A percentile compares a stretch with the other conserved stretches of the same genome.
Conservation (phyloP, 2,888 invertebrate species). For the Belgica antarctica region DNA sequence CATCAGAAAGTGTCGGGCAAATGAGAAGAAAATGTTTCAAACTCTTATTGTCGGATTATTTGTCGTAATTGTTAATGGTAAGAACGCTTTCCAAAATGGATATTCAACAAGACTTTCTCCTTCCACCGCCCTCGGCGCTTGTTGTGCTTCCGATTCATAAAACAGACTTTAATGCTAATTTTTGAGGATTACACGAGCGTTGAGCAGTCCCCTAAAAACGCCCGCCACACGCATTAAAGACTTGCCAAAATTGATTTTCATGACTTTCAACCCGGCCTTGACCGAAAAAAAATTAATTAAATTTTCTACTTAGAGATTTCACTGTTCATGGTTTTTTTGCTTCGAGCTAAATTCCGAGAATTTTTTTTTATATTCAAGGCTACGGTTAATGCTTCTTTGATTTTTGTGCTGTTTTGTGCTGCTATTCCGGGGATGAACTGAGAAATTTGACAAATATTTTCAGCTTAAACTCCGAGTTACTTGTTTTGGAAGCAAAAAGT, state of each 20-base stretch:
- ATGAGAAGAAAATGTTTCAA: slow-evolving; percentile 37
- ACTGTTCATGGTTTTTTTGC: not conserved
- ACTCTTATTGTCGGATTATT: slow-evolving; percentile 21
- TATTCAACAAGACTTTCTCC: slow-evolving; percentile 6
- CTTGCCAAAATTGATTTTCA: slow-evolving; percentile 1
- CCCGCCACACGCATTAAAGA: too few relatives aligned
- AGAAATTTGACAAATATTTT: too few relatives aligned
- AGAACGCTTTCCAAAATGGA: not conserved
- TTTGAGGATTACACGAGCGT: slow-evolving; percentile 1
- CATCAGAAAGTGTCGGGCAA: slow-evolving; percentile 19
- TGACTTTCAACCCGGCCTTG: not conserved
- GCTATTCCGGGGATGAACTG: too few relatives aligned
- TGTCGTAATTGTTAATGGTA: slow-evolving; percentile 39
- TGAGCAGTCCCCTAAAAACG: too few relatives aligned
- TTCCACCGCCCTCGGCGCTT: not conserved
- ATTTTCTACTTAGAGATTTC: not conserved
- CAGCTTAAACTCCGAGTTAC: too few relatives aligned
- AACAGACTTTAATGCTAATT: slow-evolving; percentile 16
- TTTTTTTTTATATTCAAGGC: not conserved
- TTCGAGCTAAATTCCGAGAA: not conserved
- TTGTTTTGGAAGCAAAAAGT: too few relatives aligned
- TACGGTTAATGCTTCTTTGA: slow-evolving; percentile 6
- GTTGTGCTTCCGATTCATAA: not conserved
- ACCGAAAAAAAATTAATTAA: not conserved
- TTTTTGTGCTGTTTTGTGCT: not conserved